A percentile compares a stretch with the other conserved stretches of the same genome.
phyloP scores from a whole-genome alignment of 1,140 invertebrate species.

The Pinna nobilis region DNA sequence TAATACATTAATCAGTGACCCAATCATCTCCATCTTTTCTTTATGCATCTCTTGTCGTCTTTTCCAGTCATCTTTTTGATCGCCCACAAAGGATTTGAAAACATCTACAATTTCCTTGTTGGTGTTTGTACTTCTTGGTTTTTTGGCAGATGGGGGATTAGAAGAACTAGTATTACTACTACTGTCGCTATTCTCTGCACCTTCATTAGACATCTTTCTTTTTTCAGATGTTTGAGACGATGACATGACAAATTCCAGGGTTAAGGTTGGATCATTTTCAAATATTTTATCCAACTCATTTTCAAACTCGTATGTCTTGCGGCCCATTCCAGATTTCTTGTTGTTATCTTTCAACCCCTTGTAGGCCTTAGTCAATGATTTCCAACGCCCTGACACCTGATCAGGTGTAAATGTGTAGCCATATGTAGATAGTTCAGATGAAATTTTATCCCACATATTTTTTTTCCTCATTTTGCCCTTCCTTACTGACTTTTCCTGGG shows the following conservation, averaged over 20 bases:
- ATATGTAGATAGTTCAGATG: not conserved
- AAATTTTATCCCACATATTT: not conserved
- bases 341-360: constrained; percentile 25
- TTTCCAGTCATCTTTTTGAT: too few species aligned
- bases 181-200: too few species aligned
- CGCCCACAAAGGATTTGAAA: too few species aligned
- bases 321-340: constrained; percentile 15
- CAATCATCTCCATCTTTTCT: too few species aligned
- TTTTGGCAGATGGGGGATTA: too few species aligned
- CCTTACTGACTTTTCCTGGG: not conserved
- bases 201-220: too few species aligned
- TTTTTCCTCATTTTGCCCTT: constrained; percentile 22
- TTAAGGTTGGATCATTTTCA: constrained; percentile 15
- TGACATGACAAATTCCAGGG: not conserved
- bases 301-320: constrained; percentile 32
- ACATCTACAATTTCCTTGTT: too few species aligned
- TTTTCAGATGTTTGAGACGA: too few species aligned
- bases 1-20: too few species aligned
- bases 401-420: constrained; percentile 11
- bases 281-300: constrained; percentile 21
- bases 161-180: too few species aligned
- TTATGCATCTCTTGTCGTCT: too few species aligned
- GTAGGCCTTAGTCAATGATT: constrained; percentile 27
- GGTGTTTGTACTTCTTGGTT: too few species aligned
- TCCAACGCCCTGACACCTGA: constrained; percentile 32